phyloP scores from a whole-genome alignment of 2,888 invertebrate species.

The Drymonia ruficornis region DNA sequence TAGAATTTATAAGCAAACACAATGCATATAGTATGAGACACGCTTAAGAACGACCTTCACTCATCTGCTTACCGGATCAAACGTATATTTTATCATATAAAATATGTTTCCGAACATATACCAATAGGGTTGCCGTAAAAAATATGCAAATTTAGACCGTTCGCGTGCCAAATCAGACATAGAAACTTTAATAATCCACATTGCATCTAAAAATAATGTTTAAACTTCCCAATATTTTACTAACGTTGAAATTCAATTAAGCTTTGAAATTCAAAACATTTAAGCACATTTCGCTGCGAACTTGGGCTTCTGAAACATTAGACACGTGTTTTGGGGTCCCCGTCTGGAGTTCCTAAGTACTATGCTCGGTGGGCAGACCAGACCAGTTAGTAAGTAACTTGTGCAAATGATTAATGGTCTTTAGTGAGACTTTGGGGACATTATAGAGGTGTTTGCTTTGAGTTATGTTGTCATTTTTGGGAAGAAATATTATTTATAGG shows the following conservation, averaged over 20 bases:
- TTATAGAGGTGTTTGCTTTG: background rate
- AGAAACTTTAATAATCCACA: too few relatives aligned
- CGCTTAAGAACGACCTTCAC: too few relatives aligned
- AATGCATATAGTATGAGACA: too few relatives aligned
- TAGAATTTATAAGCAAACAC: too few relatives aligned
- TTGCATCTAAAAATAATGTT: too few relatives aligned
- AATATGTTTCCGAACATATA: too few relatives aligned
- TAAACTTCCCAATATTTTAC: background rate
- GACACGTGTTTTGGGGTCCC: background rate
- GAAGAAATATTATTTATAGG: background rate
- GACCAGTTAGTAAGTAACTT: constrained; percentile 3
- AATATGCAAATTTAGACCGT: too few relatives aligned
- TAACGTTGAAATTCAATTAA: background rate
- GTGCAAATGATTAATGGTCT: constrained; percentile 2
- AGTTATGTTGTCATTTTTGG: background rate
- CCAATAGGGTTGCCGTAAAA: too few relatives aligned
- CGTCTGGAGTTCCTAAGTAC: constrained; percentile 3
- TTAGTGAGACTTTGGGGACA: background rate
- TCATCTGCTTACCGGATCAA: too few relatives aligned
- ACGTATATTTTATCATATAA: too few relatives aligned
- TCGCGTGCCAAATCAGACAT: too few relatives aligned
- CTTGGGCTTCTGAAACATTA: constrained; percentile 5
- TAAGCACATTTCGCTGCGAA: background rate
- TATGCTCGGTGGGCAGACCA: background rate
- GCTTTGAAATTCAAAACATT: background rate